Evolutionary conservation across 2,797 vertebrate genomes (phyloP).

Genomic region (Oryzias sinensis): DNA sequence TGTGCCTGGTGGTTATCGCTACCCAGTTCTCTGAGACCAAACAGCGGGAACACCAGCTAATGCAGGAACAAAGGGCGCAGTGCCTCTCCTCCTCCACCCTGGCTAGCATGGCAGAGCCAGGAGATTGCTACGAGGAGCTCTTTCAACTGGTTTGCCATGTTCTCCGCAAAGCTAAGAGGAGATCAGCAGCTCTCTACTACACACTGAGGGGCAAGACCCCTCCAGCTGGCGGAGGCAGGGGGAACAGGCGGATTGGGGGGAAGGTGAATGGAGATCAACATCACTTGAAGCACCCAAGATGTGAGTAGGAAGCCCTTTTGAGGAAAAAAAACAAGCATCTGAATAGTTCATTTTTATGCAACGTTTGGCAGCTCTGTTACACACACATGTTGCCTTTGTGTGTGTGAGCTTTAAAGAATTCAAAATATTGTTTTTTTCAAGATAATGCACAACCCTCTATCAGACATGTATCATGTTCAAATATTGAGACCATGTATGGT

Average conservation of each 20-base stretch:
- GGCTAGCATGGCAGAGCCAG: slow-evolving; percentile 92
- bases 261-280: slow-evolving; percentile 60
- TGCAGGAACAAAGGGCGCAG: slow-evolving; percentile 93
- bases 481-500: no score
- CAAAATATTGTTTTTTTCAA: no score
- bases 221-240: slow-evolving; percentile 58
- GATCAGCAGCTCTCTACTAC: slow-evolving; percentile 88
- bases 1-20: slow-evolving; percentile 97
- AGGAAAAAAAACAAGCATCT: background rate
- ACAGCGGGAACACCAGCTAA: slow-evolving; percentile 95
- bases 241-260: slow-evolving; percentile 51
- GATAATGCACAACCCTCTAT: no score
- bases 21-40: slow-evolving; percentile 98
- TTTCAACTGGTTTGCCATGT: slow-evolving; percentile 96
- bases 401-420: background rate
- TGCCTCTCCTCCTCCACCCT: slow-evolving; percentile 94
- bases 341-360: slow-evolving; percentile 13
- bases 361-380: slow-evolving; percentile 13
- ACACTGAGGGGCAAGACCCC: slow-evolving; percentile 79
- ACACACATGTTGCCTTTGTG: background rate
- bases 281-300: slow-evolving; percentile 50
- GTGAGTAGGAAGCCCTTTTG: slow-evolving; percentile 50
- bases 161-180: slow-evolving; percentile 91
- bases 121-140: slow-evolving; percentile 96
- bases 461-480: no score